phyloP scores from a whole-genome alignment of 2,113 vertebrate genomes.

The Shinisaurus crocodilurus region DNA sequence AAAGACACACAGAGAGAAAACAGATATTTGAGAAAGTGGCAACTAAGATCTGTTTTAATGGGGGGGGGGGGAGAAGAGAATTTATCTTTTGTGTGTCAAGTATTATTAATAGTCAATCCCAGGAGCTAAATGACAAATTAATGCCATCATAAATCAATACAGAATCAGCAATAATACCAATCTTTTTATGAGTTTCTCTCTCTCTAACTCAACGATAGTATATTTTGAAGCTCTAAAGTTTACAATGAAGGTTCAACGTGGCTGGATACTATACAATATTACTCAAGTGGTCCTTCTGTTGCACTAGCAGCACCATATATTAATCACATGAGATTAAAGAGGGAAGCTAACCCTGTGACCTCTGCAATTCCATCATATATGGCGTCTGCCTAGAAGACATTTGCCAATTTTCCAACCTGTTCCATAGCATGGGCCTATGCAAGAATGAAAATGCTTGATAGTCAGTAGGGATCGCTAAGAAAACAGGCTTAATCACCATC shows the following conservation, averaged over 20 bases:
- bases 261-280: constrained; percentile 1
- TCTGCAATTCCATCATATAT: neutral
- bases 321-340: too few relatives aligned
- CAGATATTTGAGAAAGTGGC: constrained; percentile 47
- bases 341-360: neutral
- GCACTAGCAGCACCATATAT: neutral
- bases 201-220: neutral
- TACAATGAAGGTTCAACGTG: constrained; percentile 28
- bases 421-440: neutral
- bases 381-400: neutral
- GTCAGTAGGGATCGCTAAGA: neutral
- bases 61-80: constrained; percentile 15
- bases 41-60: constrained; percentile 33
- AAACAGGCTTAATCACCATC: neutral
- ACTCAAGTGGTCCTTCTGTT: neutral
- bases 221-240: constrained; percentile 44
- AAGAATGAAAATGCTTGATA: neutral
- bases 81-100: constrained; percentile 59
- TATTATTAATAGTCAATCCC: constrained; percentile 73
- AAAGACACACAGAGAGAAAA: neutral
- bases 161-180: constrained; percentile 45
- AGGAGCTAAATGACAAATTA: constrained; percentile 72
- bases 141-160: constrained; percentile 73
- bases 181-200: constrained; percentile 47
- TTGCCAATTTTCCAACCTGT: too few relatives aligned